These are phyloP conservation scores for Seira ritae DNA, from an alignment of 2,888 invertebrate genomes.

Conservation along the genomic window DNA sequence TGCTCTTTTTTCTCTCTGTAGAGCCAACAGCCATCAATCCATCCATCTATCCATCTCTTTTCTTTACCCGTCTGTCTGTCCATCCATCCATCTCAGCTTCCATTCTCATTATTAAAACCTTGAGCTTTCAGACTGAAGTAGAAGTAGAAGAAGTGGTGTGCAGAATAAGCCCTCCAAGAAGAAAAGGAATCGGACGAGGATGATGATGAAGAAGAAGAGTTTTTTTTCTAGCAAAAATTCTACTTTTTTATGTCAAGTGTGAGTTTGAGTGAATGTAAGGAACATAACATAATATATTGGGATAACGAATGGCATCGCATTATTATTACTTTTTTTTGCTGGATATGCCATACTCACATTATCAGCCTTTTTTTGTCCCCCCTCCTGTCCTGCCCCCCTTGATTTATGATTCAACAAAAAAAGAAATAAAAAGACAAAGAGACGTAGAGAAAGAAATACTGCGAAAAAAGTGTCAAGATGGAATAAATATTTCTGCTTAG, in stretches of 20 bases:
- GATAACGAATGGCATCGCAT: slow-evolving; percentile 63
- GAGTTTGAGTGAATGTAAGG: not conserved
- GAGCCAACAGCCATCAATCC: slow-evolving; percentile 62
- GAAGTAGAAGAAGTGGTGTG: too few relatives aligned
- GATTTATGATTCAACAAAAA: slow-evolving; percentile 73
- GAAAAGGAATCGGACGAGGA: too few relatives aligned
- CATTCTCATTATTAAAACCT: slow-evolving; percentile 64
- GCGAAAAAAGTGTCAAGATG: slow-evolving; percentile 63
- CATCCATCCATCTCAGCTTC: slow-evolving; percentile 62
- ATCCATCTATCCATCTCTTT: slow-evolving; percentile 48
- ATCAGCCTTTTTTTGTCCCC: slow-evolving; percentile 47
- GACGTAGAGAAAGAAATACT: slow-evolving; percentile 49
- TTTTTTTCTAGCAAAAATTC: slow-evolving; percentile 9
- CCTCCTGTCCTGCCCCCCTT: slow-evolving; percentile 72
- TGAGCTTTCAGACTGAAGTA: slow-evolving; percentile 49
- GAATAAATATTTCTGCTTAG: slow-evolving; percentile 62
- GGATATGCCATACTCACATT: slow-evolving; percentile 21
- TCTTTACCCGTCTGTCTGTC: slow-evolving; percentile 21
- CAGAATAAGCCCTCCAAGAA: not conserved
- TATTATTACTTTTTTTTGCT: slow-evolving; percentile 57
- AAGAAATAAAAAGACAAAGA: slow-evolving; percentile 51
- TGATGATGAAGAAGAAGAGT: too few relatives aligned
- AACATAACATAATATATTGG: slow-evolving; percentile 14
- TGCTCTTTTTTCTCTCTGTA: slow-evolving; percentile 18
- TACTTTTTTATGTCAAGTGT: slow-evolving; percentile 9